Percentiles rank a stretch among this genome's conserved stretches.
Conservation (phyloP, 2,113 vertebrate species). For the Entelurus aequoreus region DNA sequence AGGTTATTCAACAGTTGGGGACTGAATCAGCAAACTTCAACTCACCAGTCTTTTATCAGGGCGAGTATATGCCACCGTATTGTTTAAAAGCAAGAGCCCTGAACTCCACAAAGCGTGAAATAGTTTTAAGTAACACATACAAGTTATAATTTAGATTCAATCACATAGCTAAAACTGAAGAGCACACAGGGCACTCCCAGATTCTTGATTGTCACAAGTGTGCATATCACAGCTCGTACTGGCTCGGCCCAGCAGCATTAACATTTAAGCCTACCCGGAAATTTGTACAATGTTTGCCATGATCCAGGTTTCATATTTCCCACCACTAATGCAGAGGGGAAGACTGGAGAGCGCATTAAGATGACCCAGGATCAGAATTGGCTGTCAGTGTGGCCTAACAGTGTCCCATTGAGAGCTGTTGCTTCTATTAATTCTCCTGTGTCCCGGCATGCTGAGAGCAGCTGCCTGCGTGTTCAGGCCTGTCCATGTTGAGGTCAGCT, state of each 20-base stretch:
- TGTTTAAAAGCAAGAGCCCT: not conserved
- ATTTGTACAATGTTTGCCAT: slow-evolving; percentile 52
- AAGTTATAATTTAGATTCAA: slow-evolving; percentile 30
- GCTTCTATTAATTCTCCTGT: slow-evolving; percentile 64
- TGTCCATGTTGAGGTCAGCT: slow-evolving; percentile 47
- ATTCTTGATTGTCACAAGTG: slow-evolving; percentile 62
- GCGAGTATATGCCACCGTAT: not conserved
- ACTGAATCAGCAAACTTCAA: not conserved
- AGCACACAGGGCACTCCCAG: slow-evolving; percentile 47
- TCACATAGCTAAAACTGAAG: slow-evolving; percentile 39
- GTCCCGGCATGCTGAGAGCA: slow-evolving; percentile 56
- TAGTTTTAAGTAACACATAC: slow-evolving; percentile 4
- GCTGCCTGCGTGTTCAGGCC: slow-evolving; percentile 60
- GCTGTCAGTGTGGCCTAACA: slow-evolving; percentile 49
- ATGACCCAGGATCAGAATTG: slow-evolving; percentile 59
- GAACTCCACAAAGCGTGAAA: not conserved
- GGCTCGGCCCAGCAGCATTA: slow-evolving; percentile 33
- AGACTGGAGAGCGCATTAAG: slow-evolving; percentile 52
- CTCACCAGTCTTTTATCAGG: not conserved
- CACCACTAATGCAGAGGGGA: slow-evolving; percentile 54
- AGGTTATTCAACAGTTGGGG: not conserved
- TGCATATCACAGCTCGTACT: slow-evolving; percentile 52
- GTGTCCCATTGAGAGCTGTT: slow-evolving; percentile 59
- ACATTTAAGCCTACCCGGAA: slow-evolving; percentile 52
- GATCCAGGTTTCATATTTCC: slow-evolving; percentile 57